Evolutionary conservation across 2,797 vertebrate species (phyloP).

Genomic region (Acipenser transmontanus): DNA sequence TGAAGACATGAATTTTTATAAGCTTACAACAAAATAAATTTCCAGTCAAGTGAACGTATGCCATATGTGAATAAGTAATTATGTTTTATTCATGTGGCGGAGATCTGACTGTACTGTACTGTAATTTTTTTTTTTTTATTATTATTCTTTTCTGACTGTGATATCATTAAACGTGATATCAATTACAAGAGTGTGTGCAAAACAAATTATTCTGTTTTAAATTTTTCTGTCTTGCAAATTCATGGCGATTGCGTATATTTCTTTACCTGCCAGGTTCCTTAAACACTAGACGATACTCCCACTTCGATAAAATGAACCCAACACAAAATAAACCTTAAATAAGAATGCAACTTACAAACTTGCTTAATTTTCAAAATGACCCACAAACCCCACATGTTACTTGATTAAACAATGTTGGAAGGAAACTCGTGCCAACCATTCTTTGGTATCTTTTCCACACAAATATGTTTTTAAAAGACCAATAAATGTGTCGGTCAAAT

Average conservation of each 20-base stretch:
- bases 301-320: too few relatives aligned
- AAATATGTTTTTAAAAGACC: too few relatives aligned
- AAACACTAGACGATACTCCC: too few relatives aligned
- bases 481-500: too few relatives aligned
- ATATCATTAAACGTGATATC: conserved; percentile 52
- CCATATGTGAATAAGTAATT: conserved; percentile 45
- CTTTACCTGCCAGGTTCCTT: background rate
- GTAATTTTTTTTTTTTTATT: conserved; percentile 30
- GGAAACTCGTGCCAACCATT: too few relatives aligned
- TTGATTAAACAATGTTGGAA: conserved; percentile 29
- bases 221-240: conserved; percentile 26
- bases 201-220: conserved; percentile 25
- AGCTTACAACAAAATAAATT: conserved; percentile 45
- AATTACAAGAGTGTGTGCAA: conserved; percentile 48
- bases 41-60: conserved; percentile 48
- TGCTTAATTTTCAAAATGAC: too few relatives aligned
- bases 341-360: too few relatives aligned
- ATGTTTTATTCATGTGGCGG: conserved; percentile 53
- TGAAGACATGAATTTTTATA: conserved; percentile 43
- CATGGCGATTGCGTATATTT: background rate
- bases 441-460: too few relatives aligned
- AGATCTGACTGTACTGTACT: conserved; percentile 46
- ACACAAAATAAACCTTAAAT: too few relatives aligned
- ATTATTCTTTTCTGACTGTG: conserved; percentile 25
- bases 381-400: conserved; percentile 52